These are phyloP conservation scores for Indicator indicator DNA, from an alignment of 2,113 vertebrate species.

Conservation along the genomic window DNA sequence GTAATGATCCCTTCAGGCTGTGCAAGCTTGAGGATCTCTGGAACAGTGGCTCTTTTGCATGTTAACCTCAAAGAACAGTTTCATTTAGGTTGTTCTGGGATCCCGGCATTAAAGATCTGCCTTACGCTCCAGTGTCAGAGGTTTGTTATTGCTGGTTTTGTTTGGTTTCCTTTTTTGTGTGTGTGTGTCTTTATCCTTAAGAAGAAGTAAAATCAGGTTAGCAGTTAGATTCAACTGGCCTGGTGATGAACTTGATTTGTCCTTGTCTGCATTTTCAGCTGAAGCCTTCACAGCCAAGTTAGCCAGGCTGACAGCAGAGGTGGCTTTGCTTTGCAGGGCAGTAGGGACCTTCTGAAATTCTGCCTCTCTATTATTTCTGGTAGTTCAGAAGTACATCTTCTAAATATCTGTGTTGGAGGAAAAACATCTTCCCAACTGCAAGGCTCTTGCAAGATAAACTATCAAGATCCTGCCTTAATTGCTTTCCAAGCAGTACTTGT, in stretches of 20 bases:
- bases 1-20: not conserved
- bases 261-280: not conserved
- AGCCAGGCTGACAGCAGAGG: not conserved
- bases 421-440: not conserved
- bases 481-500: not conserved
- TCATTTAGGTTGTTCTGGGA: not conserved
- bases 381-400: not conserved
- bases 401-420: not conserved
- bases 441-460: not conserved
- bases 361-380: not conserved
- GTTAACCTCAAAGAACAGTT: not conserved
- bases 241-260: not conserved
- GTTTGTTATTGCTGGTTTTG: not conserved
- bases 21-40: not conserved
- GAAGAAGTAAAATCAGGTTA: not conserved
- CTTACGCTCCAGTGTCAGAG: not conserved
- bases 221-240: not conserved
- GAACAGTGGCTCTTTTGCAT: not conserved
- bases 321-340: not conserved
- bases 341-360: not conserved
- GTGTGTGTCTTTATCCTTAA: not conserved
- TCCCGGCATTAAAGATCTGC: not conserved
- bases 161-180: too few species aligned
- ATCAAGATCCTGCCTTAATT: not conserved
- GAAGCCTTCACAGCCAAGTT: not conserved